Evolutionary conservation across 2,888 invertebrate species (phyloP).

Genomic region (Agonopterix alstromeriana): DNA sequence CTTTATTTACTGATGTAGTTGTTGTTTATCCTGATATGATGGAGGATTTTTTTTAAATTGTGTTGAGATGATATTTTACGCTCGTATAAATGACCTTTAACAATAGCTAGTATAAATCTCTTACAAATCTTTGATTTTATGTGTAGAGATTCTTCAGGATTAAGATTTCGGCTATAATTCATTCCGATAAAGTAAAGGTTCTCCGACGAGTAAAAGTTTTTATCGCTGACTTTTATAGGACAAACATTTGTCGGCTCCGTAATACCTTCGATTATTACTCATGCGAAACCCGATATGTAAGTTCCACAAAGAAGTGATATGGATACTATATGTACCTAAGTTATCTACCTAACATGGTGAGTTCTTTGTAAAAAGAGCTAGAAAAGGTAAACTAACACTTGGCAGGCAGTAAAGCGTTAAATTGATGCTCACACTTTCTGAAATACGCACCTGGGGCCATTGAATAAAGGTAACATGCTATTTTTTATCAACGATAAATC

Average conservation of each 20-base stretch:
- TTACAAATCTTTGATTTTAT: not conserved
- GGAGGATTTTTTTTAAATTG: too few relatives aligned
- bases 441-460: constrained; percentile 6
- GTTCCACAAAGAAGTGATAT: too few relatives aligned
- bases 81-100: too few relatives aligned
- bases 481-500: too few relatives aligned
- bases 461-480: not conserved
- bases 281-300: too few relatives aligned
- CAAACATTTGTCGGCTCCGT: constrained; percentile 4
- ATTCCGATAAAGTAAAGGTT: constrained; percentile 4
- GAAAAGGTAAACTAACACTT: not conserved
- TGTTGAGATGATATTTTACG: too few relatives aligned
- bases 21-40: too few relatives aligned
- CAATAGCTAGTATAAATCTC: too few relatives aligned
- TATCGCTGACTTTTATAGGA: constrained; percentile 8
- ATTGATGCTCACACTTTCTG: constrained; percentile 6
- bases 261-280: too few relatives aligned
- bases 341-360: too few relatives aligned
- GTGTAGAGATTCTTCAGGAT: not conserved
- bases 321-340: too few relatives aligned
- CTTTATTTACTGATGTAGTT: too few relatives aligned
- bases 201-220: constrained; percentile 4
- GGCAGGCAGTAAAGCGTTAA: constrained; percentile 1
- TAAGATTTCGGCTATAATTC: constrained; percentile 1
- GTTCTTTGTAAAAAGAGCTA: not conserved